A percentile compares a stretch with the other conserved stretches of the same genome.
These are phyloP conservation scores for Oreonectes daqikongensis DNA, from an alignment of 2,797 vertebrate genomes.

Conservation along the genomic window DNA sequence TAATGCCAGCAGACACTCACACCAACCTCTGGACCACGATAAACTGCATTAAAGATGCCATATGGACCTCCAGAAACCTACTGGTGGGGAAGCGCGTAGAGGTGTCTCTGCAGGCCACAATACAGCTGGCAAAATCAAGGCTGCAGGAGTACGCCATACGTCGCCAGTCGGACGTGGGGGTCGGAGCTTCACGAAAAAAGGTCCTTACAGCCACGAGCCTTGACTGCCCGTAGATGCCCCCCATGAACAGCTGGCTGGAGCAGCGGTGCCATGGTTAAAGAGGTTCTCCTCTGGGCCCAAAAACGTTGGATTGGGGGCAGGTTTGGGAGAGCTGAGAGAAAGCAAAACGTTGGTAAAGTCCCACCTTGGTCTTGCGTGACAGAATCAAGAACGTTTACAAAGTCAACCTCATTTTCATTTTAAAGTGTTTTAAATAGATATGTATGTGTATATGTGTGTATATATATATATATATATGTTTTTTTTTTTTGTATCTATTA, in stretches of 20 bases:
- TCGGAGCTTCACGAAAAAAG: background rate
- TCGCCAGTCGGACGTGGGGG: background rate
- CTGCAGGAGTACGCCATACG: background rate
- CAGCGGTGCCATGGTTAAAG: background rate
- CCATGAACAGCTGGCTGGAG: too few species aligned
- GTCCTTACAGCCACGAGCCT: background rate
- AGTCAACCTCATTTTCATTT: too few species aligned
- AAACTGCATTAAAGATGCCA: background rate
- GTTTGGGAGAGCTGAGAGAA: too few species aligned
- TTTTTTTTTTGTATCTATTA: too few species aligned
- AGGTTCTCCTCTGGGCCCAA: background rate
- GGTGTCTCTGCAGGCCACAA: background rate
- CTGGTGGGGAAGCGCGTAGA: background rate
- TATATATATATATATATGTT: too few species aligned
- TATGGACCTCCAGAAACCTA: background rate
- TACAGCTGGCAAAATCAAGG: background rate
- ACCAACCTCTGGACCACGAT: background rate
- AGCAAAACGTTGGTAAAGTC: too few species aligned
- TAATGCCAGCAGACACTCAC: too few species aligned
- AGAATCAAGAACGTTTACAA: too few species aligned
- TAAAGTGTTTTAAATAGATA: too few species aligned
- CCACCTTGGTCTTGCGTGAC: too few species aligned
- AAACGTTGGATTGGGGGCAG: too few species aligned
- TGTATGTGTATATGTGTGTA: too few species aligned
- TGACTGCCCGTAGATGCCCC: conserved; percentile 6